These are phyloP conservation scores for Daubentonia madagascariensis DNA, from an alignment of 2,113 vertebrate genomes.

Conservation along the genomic window DNA sequence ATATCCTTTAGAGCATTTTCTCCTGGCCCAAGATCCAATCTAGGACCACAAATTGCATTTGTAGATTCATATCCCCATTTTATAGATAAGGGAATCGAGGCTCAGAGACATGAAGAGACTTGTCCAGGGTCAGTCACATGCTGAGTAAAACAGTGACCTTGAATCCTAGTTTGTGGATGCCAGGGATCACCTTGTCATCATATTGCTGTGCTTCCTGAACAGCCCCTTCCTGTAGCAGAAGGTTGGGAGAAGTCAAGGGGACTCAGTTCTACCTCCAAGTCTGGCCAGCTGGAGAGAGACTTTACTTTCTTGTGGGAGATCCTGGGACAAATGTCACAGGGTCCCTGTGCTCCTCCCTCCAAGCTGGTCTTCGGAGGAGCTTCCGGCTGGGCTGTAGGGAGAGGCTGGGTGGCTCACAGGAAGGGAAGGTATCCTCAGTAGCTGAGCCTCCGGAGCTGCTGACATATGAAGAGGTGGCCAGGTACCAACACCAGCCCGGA, in stretches of 20 bases:
- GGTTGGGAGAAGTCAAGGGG: background rate
- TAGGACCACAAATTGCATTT: background rate
- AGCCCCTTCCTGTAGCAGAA: background rate
- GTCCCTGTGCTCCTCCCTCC: background rate
- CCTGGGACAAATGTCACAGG: background rate
- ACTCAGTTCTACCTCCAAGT: background rate
- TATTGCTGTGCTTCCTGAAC: background rate
- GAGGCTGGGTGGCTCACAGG: constrained; percentile 80
- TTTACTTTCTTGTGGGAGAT: background rate
- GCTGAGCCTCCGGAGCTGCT: constrained; percentile 82
- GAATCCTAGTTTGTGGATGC: background rate
- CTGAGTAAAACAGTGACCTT: background rate
- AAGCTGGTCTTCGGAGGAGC: constrained; percentile 93
- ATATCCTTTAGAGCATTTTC: background rate
- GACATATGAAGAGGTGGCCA: constrained; percentile 93
- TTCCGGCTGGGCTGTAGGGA: constrained; percentile 91
- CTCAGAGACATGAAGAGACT: background rate
- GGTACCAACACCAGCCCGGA: constrained; percentile 87
- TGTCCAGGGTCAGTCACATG: background rate
- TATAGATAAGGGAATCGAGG: background rate
- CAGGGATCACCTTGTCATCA: background rate
- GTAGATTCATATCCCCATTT: background rate
- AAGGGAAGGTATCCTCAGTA: constrained; percentile 79
- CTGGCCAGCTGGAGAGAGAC: background rate
- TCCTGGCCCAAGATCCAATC: background rate